These are phyloP conservation scores for Tetramorium bicarinatum DNA, from an alignment of 2,888 invertebrate species.

Conservation along the genomic window DNA sequence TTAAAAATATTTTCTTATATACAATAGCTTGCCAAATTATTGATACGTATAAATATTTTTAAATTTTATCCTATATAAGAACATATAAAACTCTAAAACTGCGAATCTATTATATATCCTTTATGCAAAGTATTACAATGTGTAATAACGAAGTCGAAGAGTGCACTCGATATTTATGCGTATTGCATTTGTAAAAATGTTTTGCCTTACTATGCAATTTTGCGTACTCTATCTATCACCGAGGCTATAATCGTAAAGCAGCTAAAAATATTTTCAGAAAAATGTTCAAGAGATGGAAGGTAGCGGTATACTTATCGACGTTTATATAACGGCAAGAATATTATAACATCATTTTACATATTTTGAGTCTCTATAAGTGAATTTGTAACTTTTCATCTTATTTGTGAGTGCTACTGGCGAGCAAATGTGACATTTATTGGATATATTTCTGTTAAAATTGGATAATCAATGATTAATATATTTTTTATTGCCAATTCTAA, in stretches of 20 bases:
- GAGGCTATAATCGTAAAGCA: conserved; percentile 26
- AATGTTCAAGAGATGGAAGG: conserved; percentile 19
- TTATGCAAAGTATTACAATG: conserved; percentile 14
- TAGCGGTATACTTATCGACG: not conserved
- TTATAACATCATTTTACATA: not conserved
- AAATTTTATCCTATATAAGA: not conserved
- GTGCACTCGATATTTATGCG: conserved; percentile 9
- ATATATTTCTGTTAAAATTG: too few relatives aligned
- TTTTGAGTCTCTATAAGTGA: too few relatives aligned
- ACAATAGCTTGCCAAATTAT: not conserved
- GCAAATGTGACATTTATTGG: too few relatives aligned
- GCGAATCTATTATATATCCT: not conserved
- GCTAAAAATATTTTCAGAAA: conserved; percentile 31
- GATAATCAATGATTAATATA: too few relatives aligned
- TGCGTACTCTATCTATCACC: not conserved
- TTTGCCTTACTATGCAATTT: conserved; percentile 24
- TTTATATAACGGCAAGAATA: conserved; percentile 15
- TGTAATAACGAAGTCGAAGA: conserved; percentile 16
- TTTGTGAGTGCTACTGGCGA: too few relatives aligned
- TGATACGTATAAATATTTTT: not conserved
- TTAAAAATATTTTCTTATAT: not conserved
- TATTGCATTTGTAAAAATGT: conserved; percentile 21
- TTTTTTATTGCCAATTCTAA: too few relatives aligned
- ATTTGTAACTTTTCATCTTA: too few relatives aligned
- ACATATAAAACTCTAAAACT: not conserved